These are phyloP conservation scores for Xylocopa sonorina DNA, from an alignment of 1,140 invertebrate genomes.

Conservation along the genomic window DNA sequence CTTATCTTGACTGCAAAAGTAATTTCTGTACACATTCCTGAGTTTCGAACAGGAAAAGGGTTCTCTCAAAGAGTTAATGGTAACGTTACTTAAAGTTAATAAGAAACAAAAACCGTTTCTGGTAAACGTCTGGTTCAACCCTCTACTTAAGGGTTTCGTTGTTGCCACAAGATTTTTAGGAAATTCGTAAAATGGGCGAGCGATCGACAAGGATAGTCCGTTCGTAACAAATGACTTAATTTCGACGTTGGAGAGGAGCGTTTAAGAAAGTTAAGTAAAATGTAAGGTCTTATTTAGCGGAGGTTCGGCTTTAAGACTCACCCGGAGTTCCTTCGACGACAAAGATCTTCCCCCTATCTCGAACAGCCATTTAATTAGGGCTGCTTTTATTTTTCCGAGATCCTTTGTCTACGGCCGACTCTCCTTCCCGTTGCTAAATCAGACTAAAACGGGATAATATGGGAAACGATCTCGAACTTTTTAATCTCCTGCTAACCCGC, in stretches of 20 bases:
- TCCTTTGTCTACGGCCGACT: slow-evolving; percentile 71
- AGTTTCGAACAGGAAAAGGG: too few species aligned
- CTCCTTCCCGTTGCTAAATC: slow-evolving; percentile 62
- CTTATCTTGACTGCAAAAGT: too few species aligned
- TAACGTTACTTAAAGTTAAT: too few species aligned
- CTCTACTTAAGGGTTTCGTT: too few species aligned
- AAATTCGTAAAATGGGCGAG: not conserved
- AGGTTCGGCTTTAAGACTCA: slow-evolving; percentile 64
- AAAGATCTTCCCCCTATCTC: slow-evolving; percentile 59
- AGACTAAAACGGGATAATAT: slow-evolving; percentile 51
- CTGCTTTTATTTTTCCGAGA: slow-evolving; percentile 72
- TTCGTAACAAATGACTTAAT: slow-evolving; percentile 5
- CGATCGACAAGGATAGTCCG: not conserved
- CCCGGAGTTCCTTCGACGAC: slow-evolving; percentile 49
- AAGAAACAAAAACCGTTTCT: not conserved
- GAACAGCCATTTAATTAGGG: slow-evolving; percentile 78
- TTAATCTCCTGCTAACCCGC: slow-evolving; percentile 71
- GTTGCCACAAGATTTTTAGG: not conserved
- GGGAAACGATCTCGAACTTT: slow-evolving; percentile 66
- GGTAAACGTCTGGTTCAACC: too few species aligned
- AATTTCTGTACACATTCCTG: too few species aligned
- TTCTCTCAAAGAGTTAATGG: too few species aligned
- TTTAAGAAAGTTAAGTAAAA: slow-evolving; percentile 32
- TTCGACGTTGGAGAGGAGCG: not conserved
- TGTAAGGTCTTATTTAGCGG: slow-evolving; percentile 35